Evolutionary conservation across 2,888 invertebrate species (phyloP), one percentile per base, ranked within the genome.

Genomic region (Meghimatium bilineatum): DNA sequence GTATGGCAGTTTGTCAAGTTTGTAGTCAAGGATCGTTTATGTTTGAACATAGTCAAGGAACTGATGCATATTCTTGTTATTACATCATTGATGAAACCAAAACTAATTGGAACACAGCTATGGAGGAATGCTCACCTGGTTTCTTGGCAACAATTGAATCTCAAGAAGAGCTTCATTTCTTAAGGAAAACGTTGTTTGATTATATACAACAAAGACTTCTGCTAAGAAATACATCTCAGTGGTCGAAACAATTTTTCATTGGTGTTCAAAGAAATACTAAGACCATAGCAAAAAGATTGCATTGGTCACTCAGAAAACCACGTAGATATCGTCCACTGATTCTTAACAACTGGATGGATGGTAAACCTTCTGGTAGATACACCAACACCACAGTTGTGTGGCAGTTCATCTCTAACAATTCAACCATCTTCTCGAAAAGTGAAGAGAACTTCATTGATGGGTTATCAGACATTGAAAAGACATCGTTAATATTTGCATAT

Each of bases 241-340:
- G n/a, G 3, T 2, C 8, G 3, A 26, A n/a, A 26, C 6, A n/a
- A n/a, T 63, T 12, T 26, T 1, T 23, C 23, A 17, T n/a, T 63
- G 60, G 3, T 63, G n/a, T 63, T n/a, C 2, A n/a, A n/a, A 26
- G 60, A 63, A n/a, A 63, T 12, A n/a, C n/a, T 1, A 23, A 5
- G 60, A 63, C 5, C 26, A n/a, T n/a, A 6, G 60, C 60, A 63
- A 63, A n/a, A 63, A 26, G n/a, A n/a, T 63, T 63, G 26, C 60
- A 63, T 95, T 95, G 0, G 95, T 17, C 17, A 2, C 56, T 56
- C 17, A 20, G 3, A 32, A 34, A 67, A 3, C 5, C 34, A 8
- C 1, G 12, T 67, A 32, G 2, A 32, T 3, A 34, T 34, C 67
- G 67, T 32, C 34, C 38, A 10, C n/a, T 63, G 26, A n/a, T 63